phyloP scores from a whole-genome alignment of 2,797 vertebrate genomes.

The Sphenopsis melanotis region DNA sequence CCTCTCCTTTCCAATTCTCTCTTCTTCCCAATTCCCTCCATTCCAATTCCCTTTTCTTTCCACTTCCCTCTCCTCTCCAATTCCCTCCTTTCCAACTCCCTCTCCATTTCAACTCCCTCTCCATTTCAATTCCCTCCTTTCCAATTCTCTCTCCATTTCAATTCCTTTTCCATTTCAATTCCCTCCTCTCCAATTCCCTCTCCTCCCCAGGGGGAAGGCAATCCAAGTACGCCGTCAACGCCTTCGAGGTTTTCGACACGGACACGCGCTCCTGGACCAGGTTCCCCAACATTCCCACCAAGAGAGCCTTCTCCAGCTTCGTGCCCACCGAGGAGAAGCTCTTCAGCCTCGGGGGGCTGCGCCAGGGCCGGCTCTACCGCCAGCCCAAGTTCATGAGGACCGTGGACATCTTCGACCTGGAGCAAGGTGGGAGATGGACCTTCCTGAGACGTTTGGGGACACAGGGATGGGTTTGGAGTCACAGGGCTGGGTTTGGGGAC shows the following conservation, averaged over 20 bases:
- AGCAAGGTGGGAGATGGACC: slow-evolving; percentile 79
- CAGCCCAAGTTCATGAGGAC: slow-evolving; percentile 97
- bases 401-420: slow-evolving; percentile 90
- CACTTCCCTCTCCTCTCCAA: no score
- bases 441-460: no score
- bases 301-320: slow-evolving; percentile 90
- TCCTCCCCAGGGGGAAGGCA: slow-evolving; percentile 86
- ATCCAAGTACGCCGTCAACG: slow-evolving; percentile 88
- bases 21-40: no score
- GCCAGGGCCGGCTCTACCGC: slow-evolving; percentile 90
- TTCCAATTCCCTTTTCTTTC: no score
- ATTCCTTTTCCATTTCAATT: no score
- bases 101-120: no score
- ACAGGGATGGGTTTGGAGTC: not conserved
- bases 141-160: no score
- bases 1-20: no score
- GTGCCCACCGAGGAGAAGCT: slow-evolving; percentile 84
- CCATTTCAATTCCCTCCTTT: no score
- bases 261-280: slow-evolving; percentile 88
- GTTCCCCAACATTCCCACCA: slow-evolving; percentile 89
- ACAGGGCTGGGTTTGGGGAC: no score
- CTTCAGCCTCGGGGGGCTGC: slow-evolving; percentile 90
- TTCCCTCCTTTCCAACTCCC: no score
- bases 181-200: not conserved
- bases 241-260: slow-evolving; percentile 90